Evolutionary conservation across 2,797 vertebrate species (phyloP).

Genomic region (Telmatherina bonti): DNA sequence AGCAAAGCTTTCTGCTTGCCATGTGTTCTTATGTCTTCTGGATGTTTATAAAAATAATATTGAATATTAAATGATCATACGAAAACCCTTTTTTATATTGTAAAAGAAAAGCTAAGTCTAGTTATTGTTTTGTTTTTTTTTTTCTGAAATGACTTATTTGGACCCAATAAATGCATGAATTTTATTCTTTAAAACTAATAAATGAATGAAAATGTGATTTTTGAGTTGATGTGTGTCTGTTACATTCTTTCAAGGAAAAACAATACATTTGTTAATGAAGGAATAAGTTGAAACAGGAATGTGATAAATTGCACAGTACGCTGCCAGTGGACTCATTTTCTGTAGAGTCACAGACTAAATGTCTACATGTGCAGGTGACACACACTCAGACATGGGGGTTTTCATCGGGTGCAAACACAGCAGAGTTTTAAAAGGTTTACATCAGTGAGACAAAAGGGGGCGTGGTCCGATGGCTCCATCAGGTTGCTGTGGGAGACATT

Average conservation of each 20-base stretch:
- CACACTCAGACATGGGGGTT: conserved; percentile 23
- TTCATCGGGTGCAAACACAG: conserved; percentile 46
- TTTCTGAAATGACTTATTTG: too few species aligned
- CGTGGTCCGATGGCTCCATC: conserved; percentile 55
- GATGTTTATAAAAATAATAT: too few species aligned
- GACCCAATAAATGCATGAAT: too few species aligned
- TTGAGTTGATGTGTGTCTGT: not conserved
- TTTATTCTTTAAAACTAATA: too few species aligned
- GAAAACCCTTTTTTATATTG: too few species aligned
- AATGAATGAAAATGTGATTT: too few species aligned
- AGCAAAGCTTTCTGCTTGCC: too few species aligned
- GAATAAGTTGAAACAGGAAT: not conserved
- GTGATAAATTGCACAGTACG: not conserved
- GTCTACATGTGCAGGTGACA: conserved; percentile 50
- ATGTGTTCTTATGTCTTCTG: too few species aligned
- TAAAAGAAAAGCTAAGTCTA: too few species aligned
- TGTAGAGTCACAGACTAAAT: conserved; percentile 28
- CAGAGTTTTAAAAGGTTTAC: conserved; percentile 53
- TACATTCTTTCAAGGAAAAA: not conserved
- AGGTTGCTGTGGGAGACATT: conserved; percentile 57
- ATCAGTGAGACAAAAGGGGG: conserved; percentile 46
- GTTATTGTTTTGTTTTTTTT: too few species aligned
- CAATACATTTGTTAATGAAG: too few species aligned
- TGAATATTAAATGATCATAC: too few species aligned
- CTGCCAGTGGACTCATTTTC: conserved; percentile 2